These are phyloP conservation scores for Rhabdophis nuchalis DNA, from an alignment of 2,797 vertebrate species.

Conservation along the genomic window DNA sequence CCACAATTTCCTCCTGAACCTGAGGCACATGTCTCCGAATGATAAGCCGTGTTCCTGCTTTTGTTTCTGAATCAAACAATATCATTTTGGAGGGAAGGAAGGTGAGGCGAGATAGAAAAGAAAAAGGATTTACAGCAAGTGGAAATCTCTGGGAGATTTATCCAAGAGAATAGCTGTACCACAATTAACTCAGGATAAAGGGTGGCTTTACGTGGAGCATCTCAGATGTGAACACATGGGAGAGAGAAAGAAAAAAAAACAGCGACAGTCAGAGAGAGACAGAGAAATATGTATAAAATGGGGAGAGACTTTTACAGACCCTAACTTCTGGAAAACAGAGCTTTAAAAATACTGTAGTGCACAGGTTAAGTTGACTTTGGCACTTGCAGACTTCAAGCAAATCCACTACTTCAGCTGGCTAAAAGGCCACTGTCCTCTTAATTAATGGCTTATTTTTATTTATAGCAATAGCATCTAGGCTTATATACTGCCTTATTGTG, in stretches of 20 bases:
- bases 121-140: conserved; percentile 25
- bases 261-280: not conserved
- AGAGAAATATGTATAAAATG: conserved; percentile 51
- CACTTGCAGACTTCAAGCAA: not conserved
- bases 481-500: not conserved
- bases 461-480: not conserved
- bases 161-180: conserved; percentile 25
- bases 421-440: not conserved
- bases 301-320: conserved; percentile 51
- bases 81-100: conserved; percentile 10
- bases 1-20: conserved; percentile 35
- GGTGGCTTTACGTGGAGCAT: not conserved
- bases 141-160: conserved; percentile 13
- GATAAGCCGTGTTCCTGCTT: conserved; percentile 54
- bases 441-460: not conserved
- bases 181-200: conserved; percentile 49
- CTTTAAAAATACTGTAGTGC: conserved; percentile 4
- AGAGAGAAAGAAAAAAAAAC: not conserved
- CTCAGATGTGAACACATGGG: conserved; percentile 41
- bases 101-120: not conserved
- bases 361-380: not conserved
- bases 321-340: conserved; percentile 34
- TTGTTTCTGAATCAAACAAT: conserved; percentile 51
- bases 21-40: conserved; percentile 38
- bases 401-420: not conserved